Evolutionary conservation across 2,888 invertebrate genomes (phyloP).

Genomic region (Hybos culiciformis): DNA sequence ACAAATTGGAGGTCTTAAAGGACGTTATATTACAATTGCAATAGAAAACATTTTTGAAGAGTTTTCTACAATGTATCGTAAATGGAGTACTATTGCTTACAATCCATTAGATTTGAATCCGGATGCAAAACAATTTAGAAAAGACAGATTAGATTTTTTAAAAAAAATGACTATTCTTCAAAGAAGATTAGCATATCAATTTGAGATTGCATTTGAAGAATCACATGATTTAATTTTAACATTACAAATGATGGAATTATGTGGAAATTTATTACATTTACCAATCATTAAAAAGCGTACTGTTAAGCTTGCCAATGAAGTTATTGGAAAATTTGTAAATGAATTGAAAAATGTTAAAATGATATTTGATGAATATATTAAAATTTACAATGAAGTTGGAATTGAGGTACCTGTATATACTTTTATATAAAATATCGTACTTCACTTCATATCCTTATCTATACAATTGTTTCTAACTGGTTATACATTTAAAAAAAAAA

Average conservation of each 20-base stretch:
- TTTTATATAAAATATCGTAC: not conserved
- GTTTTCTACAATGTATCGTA: conserved; percentile 23
- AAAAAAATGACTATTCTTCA: conserved; percentile 56
- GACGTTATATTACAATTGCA: conserved; percentile 43
- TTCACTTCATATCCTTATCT: too few species aligned
- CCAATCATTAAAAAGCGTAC: conserved; percentile 60
- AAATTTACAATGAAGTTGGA: conserved; percentile 20
- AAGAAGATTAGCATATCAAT: conserved; percentile 61
- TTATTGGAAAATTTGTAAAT: conserved; percentile 50
- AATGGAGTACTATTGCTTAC: conserved; percentile 45
- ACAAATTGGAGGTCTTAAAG: conserved; percentile 57
- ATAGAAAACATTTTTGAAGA: conserved; percentile 33
- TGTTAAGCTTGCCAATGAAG: conserved; percentile 46
- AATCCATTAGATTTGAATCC: conserved; percentile 64
- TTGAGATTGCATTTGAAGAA: conserved; percentile 69
- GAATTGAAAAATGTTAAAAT: conserved; percentile 54
- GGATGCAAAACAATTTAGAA: conserved; percentile 48
- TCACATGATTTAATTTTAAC: conserved; percentile 51
- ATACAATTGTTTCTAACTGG: not conserved
- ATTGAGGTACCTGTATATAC: conserved; percentile 15
- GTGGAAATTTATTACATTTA: conserved; percentile 60
- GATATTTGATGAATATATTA: conserved; percentile 44
- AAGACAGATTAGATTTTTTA: conserved; percentile 50
- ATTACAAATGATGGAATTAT: conserved; percentile 54
- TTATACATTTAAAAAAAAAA: not conserved